Percentiles rank a stretch among this genome's conserved stretches.
These are phyloP conservation scores for Lithobates pipiens DNA, from an alignment of 2,797 vertebrate species.

Conservation along the genomic window DNA sequence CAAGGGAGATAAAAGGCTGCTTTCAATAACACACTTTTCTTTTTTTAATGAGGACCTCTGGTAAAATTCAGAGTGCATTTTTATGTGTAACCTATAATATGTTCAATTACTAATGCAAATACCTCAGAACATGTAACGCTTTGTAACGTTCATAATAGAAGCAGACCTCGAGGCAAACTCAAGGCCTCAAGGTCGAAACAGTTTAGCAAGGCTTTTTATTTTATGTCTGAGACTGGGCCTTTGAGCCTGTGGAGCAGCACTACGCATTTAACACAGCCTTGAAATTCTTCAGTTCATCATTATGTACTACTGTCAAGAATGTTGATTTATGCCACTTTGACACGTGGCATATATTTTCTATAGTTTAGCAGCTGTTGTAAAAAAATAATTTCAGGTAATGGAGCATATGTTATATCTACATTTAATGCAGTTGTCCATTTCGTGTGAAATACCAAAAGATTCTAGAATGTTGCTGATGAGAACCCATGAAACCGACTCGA, in stretches of 20 bases:
- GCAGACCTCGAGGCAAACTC: not conserved
- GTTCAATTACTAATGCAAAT: constrained; percentile 15
- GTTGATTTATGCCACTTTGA: not conserved
- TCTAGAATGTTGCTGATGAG: not conserved
- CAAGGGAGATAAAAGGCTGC: not conserved
- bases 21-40: not conserved
- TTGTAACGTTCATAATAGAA: constrained; percentile 6
- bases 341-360: not conserved
- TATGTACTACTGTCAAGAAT: not conserved
- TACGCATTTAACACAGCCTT: not conserved
- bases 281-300: not conserved
- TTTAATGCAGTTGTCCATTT: not conserved
- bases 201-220: not conserved
- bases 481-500: too few relatives aligned
- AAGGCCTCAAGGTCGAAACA: constrained; percentile 25
- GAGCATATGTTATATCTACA: not conserved
- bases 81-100: constrained; percentile 13
- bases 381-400: not conserved
- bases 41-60: constrained; percentile 5
- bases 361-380: not conserved
- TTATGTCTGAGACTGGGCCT: not conserved
- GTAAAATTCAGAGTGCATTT: constrained; percentile 16
- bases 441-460: not conserved
- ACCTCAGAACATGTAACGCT: constrained; percentile 16
- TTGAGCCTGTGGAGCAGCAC: not conserved